Percentiles rank a stretch among this genome's conserved stretches.
phyloP scores from a whole-genome alignment of 2,113 vertebrate genomes.

The Tachysurus fulvidraco region DNA sequence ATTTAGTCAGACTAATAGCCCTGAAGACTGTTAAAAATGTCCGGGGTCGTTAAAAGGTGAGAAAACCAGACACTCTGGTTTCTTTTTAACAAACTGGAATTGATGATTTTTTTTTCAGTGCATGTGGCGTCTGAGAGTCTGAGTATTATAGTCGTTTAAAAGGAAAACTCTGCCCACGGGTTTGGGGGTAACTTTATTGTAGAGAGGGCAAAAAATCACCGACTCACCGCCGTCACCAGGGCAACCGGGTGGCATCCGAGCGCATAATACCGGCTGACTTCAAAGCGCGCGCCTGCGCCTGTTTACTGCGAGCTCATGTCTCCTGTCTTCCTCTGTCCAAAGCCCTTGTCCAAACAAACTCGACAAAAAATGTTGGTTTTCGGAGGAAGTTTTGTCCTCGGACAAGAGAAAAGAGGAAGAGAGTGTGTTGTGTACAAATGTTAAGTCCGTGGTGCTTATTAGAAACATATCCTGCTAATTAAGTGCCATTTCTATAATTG shows the following conservation, averaged over 20 bases:
- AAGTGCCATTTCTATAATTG: background rate
- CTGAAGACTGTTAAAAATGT: slow-evolving; percentile 33
- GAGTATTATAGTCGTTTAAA: slow-evolving; percentile 72
- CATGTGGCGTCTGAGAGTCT: slow-evolving; percentile 46
- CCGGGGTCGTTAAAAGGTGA: slow-evolving; percentile 16
- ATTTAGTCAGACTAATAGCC: background rate
- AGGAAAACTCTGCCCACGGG: slow-evolving; percentile 71
- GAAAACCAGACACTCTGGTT: slow-evolving; percentile 22
- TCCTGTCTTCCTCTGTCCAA: slow-evolving; percentile 28
- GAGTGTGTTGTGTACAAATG: background rate
- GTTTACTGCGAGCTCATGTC: slow-evolving; percentile 37
- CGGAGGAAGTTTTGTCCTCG: background rate
- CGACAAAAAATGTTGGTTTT: slow-evolving; percentile 28
- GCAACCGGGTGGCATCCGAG: slow-evolving; percentile 79
- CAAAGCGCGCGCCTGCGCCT: slow-evolving; percentile 67
- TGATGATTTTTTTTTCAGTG: slow-evolving; percentile 36
- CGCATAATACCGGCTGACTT: slow-evolving; percentile 82
- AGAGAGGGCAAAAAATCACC: background rate
- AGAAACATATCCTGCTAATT: background rate
- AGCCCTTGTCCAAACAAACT: slow-evolving; percentile 42
- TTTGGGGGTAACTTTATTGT: slow-evolving; percentile 48
- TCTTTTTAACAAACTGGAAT: slow-evolving; percentile 33
- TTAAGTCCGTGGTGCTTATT: background rate
- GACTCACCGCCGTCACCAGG: slow-evolving; percentile 80
- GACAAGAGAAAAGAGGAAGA: slow-evolving; percentile 5